Percentiles rank a stretch among this genome's conserved stretches.
These are phyloP conservation scores for Carabus problematicus DNA, from an alignment of 2,888 invertebrate species.

Conservation along the genomic window DNA sequence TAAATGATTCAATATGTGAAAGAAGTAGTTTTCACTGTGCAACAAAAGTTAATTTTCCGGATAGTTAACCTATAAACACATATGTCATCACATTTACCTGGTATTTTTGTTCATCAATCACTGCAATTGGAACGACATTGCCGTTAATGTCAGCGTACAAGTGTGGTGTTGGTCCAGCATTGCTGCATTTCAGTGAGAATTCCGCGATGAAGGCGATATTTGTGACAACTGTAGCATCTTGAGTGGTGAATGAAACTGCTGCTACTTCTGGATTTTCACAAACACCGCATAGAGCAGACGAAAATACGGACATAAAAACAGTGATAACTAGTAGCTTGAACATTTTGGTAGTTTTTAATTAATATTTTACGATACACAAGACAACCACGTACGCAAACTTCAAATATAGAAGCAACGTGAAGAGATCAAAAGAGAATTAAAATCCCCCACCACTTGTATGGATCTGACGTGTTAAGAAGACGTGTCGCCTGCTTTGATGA, in stretches of 20 bases:
- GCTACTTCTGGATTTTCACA: slow-evolving; percentile 73
- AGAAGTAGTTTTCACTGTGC: too few species aligned
- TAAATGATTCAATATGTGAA: too few species aligned
- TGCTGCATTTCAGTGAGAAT: slow-evolving; percentile 83
- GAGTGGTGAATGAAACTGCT: slow-evolving; percentile 86
- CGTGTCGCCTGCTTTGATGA: too few species aligned
- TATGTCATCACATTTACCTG: slow-evolving; percentile 69
- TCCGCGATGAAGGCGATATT: slow-evolving; percentile 91
- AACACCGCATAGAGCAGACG: slow-evolving; percentile 52
- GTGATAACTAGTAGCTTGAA: slow-evolving; percentile 18
- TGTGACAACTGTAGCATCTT: slow-evolving; percentile 90
- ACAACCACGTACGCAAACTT: background rate
- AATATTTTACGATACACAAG: slow-evolving; percentile 23
- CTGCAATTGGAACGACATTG: slow-evolving; percentile 83
- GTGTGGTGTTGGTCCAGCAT: slow-evolving; percentile 67
- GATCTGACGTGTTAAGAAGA: too few species aligned
- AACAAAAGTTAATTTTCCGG: too few species aligned
- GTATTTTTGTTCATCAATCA: slow-evolving; percentile 78
- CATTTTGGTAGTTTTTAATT: slow-evolving; percentile 29
- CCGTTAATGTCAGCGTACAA: slow-evolving; percentile 91
- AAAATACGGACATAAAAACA: slow-evolving; percentile 30
- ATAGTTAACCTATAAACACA: too few species aligned
- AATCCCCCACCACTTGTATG: too few species aligned
- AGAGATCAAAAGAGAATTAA: too few species aligned
- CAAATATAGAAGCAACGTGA: too few species aligned